Conservation (phyloP, 2,797 vertebrate genomes). For the Arnoldichthys spilopterus region DNA sequence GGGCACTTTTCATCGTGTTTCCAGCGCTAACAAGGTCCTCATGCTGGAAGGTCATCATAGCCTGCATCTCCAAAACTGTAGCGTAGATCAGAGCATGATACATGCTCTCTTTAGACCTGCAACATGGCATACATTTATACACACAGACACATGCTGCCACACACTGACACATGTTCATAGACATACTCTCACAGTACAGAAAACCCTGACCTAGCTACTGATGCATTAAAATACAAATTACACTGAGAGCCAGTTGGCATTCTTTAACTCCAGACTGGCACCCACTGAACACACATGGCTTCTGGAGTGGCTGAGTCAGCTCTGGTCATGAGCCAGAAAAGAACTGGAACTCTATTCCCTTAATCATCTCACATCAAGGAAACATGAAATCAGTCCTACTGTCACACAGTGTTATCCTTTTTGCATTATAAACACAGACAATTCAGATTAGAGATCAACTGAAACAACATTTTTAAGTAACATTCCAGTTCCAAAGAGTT, state of each 20-base stretch:
- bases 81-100: conserved; percentile 89
- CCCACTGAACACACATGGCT: not conserved
- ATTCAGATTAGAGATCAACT: too few relatives aligned
- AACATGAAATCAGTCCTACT: not conserved
- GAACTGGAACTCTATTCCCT: not conserved
- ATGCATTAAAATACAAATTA: not conserved
- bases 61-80: conserved; percentile 88
- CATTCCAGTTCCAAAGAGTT: too few relatives aligned
- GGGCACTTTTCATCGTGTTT: conserved; percentile 85
- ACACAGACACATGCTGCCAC: not conserved
- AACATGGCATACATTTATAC: conserved; percentile 35
- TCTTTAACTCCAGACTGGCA: not conserved
- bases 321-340: not conserved
- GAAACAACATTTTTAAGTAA: too few relatives aligned
- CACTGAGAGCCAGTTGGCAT: not conserved
- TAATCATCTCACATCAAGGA: conserved; percentile 2
- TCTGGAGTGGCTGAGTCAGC: not conserved
- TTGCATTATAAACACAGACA: not conserved
- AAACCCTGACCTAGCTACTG: not conserved
- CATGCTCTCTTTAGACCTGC: conserved; percentile 82
- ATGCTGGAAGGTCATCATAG: conserved; percentile 89
- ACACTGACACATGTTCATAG: not conserved
- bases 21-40: conserved; percentile 84
- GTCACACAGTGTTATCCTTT: not conserved
- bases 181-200: conserved; percentile 5